phyloP scores from a whole-genome alignment of 2,113 vertebrate species.

The Apus apus region DNA sequence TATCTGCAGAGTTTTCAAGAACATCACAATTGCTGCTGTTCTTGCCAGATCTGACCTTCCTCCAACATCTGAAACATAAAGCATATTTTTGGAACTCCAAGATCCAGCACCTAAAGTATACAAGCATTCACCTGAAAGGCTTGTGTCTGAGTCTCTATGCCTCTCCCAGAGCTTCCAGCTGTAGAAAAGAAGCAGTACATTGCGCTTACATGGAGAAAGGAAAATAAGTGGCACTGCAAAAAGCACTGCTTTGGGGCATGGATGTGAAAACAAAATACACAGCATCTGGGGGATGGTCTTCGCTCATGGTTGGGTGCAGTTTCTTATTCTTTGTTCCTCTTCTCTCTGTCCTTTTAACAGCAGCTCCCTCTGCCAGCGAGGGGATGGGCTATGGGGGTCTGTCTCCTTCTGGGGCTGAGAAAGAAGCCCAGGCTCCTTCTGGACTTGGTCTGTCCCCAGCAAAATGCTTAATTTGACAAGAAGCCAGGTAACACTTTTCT shows the following conservation, averaged over 20 bases:
- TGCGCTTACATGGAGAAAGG: rapidly evolving
- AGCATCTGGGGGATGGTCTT: not conserved
- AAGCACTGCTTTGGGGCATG: not conserved
- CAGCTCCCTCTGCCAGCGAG: not conserved
- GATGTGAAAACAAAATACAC: not conserved
- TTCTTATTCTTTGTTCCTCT: not conserved
- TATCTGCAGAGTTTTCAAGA: not conserved
- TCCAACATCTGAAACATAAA: not conserved
- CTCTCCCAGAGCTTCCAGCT: not conserved
- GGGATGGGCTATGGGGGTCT: not conserved
- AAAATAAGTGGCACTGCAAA: not conserved
- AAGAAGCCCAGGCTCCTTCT: not conserved
- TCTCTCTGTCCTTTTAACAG: not conserved
- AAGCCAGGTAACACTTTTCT: not conserved
- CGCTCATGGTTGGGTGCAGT: not conserved
- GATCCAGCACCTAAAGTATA: not conserved
- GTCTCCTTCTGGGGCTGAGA: not conserved
- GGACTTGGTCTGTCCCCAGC: not conserved
- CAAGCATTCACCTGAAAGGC: not conserved
- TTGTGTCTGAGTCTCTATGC: not conserved
- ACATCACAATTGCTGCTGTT: not conserved
- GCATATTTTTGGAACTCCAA: not conserved
- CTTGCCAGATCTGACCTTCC: not conserved
- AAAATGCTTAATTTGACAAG: not conserved
- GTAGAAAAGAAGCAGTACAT: not conserved